phyloP scores from a whole-genome alignment of 2,113 vertebrate species.

The Tachycineta bicolor region DNA sequence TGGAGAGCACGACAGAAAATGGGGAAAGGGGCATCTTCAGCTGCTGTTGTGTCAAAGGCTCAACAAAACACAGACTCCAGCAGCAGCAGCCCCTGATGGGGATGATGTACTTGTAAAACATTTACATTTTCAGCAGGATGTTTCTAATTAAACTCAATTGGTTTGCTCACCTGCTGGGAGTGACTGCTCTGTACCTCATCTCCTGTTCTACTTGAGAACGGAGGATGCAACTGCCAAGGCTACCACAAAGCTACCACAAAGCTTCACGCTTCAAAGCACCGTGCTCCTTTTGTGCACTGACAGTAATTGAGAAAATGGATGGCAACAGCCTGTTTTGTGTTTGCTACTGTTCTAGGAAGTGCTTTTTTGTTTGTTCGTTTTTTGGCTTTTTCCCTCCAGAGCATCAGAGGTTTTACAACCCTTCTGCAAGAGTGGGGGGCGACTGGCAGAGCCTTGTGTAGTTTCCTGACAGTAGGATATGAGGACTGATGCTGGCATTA shows the following conservation, averaged over 20 bases:
- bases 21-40: neutral
- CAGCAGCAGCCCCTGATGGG: neutral
- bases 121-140: conserved; percentile 47
- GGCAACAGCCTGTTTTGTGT: neutral
- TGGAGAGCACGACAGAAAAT: neutral
- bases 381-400: neutral
- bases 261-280: no score
- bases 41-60: neutral
- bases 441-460: neutral
- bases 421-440: neutral
- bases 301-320: conserved; percentile 38
- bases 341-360: neutral
- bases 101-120: conserved; percentile 7
- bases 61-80: neutral
- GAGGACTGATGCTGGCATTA: neutral
- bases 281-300: neutral
- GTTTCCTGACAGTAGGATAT: neutral
- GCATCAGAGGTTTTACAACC: neutral
- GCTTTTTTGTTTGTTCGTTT: neutral
- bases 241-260: neutral
- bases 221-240: neutral
- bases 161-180: conserved; percentile 40
- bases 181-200: neutral
- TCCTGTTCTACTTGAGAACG: neutral
- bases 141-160: conserved; percentile 47